Base-by-base conservation (phyloP, 2,797 vertebrate species). In the Sebastolobus alascanus region DNA sequence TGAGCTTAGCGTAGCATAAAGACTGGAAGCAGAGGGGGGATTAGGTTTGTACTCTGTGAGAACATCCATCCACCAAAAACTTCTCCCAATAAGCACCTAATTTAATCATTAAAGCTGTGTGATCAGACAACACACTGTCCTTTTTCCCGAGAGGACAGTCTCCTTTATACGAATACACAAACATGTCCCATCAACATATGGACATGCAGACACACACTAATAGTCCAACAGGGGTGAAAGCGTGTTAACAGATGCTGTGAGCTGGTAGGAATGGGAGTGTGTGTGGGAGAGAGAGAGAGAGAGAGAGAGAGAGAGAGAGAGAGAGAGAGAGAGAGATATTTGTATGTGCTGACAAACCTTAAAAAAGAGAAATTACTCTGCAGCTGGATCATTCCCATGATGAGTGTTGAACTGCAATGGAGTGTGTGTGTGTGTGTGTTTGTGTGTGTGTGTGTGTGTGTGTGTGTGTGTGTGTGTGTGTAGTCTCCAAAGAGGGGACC, bases 401-500 rank as follows among this genome's bases (percentile, higher is more conserved):
- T 88, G 87, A 70, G 69, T 86, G 87, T 80, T 85, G 79, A 90
- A 88, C 87, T 87, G 82, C 79, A 84, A 68, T 60, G 52, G 66
- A 80, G 43, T 58, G 75, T 54, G 46, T 74, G 69, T 16, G 63
- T 77, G 46, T 46, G 55, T 63, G 52, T 60, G 65, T 25, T 35
- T 55, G 71, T 56, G 70, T 59, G 55, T 71, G 64, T 64, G 59
- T 58, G 65, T 67, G 60, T 50, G 31, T 55, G 46, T 55, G 68
- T 9, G 56, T 50, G 73, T 27, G 27, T 9, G 29, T 31, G 63
- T 67, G 75, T 50, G 58, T 71, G 72, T 77, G 37, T 61, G 16
- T 13, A 73, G 65, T 85, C 88, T 90, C 79, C 68, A 81, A 84
- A 90, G 78, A 86, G 79, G 73, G 77, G 80, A 89, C 87, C 92